These are phyloP conservation scores for Prunella strophiata DNA, from an alignment of 2,797 vertebrate species.

Conservation along the genomic window DNA sequence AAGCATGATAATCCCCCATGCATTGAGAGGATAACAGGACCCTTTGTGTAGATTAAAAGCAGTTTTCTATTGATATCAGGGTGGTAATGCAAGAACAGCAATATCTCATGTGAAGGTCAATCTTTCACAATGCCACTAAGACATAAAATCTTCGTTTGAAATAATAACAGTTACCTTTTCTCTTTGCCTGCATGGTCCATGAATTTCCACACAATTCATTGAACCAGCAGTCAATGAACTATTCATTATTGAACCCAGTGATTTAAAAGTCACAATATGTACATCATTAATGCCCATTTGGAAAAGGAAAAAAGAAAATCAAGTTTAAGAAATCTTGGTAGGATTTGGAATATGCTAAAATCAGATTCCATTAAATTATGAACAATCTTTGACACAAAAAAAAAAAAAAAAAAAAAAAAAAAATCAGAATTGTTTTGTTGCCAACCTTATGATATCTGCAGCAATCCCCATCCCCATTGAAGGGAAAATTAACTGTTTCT, in stretches of 20 bases:
- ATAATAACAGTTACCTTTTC: constrained; percentile 79
- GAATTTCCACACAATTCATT: constrained; percentile 76
- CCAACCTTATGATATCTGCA: neutral
- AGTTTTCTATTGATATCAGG: constrained; percentile 75
- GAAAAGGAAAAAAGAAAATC: neutral
- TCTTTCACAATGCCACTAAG: constrained; percentile 76
- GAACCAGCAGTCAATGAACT: constrained; percentile 73
- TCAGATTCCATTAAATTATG: neutral
- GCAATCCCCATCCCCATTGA: neutral
- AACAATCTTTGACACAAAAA: neutral
- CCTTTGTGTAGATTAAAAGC: constrained; percentile 72
- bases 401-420: neutral
- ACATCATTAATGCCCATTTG: constrained; percentile 59
- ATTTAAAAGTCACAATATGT: constrained; percentile 73
- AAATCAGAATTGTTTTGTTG: neutral
- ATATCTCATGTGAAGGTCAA: constrained; percentile 77
- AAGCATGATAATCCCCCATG: constrained; percentile 63
- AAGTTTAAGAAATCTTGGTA: neutral
- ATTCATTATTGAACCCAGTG: constrained; percentile 64
- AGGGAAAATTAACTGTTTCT: neutral
- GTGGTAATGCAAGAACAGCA: constrained; percentile 70
- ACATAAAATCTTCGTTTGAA: constrained; percentile 79
- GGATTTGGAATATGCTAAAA: neutral
- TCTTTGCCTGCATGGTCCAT: constrained; percentile 70
- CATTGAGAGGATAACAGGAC: constrained; percentile 69